Evolutionary conservation across 2,888 invertebrate genomes (phyloP).

Genomic region (Acleris laterana): DNA sequence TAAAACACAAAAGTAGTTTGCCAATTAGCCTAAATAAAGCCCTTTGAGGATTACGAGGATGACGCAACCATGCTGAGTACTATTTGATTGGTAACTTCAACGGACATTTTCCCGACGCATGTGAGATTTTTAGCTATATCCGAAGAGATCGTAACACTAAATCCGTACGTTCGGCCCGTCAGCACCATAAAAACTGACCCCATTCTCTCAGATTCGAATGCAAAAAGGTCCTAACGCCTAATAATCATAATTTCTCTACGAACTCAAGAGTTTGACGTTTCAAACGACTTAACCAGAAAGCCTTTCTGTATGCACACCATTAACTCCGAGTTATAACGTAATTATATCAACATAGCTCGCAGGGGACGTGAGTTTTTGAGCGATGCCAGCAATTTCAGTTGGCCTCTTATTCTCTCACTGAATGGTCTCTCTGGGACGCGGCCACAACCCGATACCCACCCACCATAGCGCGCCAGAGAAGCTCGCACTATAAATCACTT

Average conservation of each 20-base stretch:
- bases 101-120: no score
- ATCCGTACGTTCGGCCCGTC: no score
- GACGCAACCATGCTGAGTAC: no score
- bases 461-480: slow-evolving; percentile 1
- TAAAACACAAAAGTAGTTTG: no score
- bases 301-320: slow-evolving; percentile 28
- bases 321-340: slow-evolving; percentile 30
- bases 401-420: slow-evolving; percentile 34
- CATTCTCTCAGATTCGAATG: no score
- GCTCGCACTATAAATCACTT: neutral
- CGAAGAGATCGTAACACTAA: no score
- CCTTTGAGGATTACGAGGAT: no score
- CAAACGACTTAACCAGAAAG: slow-evolving; percentile 16
- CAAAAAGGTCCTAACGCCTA: neutral
- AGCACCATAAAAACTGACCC: no score
- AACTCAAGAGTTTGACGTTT: neutral
- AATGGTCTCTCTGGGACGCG: slow-evolving; percentile 36
- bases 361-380: slow-evolving; percentile 33
- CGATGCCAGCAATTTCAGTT: slow-evolving; percentile 34
- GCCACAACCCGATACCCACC: slow-evolving; percentile 28
- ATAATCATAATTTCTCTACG: neutral
- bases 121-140: no score
- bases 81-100: no score
- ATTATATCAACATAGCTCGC: slow-evolving; percentile 29
- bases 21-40: no score